Evolutionary conservation across 2,797 vertebrate genomes (phyloP).

Genomic region (Sebastolobus alascanus): DNA sequence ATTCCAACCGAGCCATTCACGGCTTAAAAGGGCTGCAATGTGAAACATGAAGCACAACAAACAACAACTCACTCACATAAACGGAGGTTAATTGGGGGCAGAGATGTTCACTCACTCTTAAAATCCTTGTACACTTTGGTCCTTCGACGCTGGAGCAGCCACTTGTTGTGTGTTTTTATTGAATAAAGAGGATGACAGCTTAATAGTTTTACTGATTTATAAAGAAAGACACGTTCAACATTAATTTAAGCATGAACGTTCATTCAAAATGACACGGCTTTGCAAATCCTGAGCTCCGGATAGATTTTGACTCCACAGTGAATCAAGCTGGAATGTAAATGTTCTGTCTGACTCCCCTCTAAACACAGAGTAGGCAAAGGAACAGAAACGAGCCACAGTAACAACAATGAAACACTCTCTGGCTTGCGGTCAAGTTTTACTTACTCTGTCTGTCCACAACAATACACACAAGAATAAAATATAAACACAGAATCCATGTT

Average conservation of each 20-base stretch:
- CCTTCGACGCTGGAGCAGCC: neutral
- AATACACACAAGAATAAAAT: constrained; percentile 14
- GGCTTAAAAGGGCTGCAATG: constrained; percentile 16
- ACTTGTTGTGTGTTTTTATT: neutral
- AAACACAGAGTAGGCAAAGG: constrained; percentile 52
- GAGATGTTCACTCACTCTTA: constrained; percentile 18
- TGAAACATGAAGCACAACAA: constrained; percentile 40
- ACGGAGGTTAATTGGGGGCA: constrained; percentile 55
- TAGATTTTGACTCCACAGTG: constrained; percentile 17
- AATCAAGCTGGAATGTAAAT: constrained; percentile 71
- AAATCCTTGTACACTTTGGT: constrained; percentile 1
- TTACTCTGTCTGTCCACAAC: constrained; percentile 20
- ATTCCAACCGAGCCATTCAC: constrained; percentile 42
- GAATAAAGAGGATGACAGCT: neutral
- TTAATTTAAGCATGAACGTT: neutral
- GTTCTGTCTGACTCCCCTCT: constrained; percentile 35
- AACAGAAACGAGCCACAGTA: constrained; percentile 21
- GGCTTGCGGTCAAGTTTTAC: constrained; percentile 25
- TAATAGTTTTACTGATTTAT: neutral
- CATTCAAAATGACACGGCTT: neutral
- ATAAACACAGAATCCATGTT: constrained; percentile 33
- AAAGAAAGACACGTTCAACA: neutral
- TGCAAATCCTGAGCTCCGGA: constrained; percentile 1
- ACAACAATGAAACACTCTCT: constrained; percentile 47
- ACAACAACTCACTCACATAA: constrained; percentile 35